phyloP scores from a whole-genome alignment of 2,888 invertebrate genomes.

The Lamproptera curius region DNA sequence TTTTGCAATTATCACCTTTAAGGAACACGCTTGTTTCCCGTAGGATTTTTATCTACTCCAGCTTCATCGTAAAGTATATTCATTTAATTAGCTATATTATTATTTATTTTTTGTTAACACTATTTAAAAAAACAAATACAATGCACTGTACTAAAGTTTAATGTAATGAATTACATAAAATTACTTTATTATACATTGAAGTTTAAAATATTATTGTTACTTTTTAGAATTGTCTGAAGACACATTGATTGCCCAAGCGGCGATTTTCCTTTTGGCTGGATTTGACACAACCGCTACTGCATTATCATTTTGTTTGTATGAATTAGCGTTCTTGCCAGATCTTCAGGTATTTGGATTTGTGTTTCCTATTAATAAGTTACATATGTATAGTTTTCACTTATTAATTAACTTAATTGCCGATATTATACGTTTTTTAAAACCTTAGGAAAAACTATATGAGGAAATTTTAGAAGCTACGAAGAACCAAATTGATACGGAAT shows the following conservation, averaged over 20 bases:
- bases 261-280: constrained; percentile 26
- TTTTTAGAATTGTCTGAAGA: constrained; percentile 13
- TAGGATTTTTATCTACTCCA: too few relatives aligned
- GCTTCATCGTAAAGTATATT: too few relatives aligned
- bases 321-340: constrained; percentile 41
- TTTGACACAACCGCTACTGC: constrained; percentile 20
- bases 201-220: too few relatives aligned
- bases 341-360: constrained; percentile 51
- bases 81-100: too few relatives aligned
- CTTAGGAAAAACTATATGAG: constrained; percentile 2
- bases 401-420: too few relatives aligned
- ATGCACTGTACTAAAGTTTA: too few relatives aligned
- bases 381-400: background rate
- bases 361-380: background rate
- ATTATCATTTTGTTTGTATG: constrained; percentile 33
- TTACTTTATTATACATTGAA: too few relatives aligned
- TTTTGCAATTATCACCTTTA: too few relatives aligned
- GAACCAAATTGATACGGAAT: background rate
- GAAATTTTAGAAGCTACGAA: background rate
- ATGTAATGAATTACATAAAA: too few relatives aligned
- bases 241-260: constrained; percentile 46
- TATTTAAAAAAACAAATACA: too few relatives aligned
- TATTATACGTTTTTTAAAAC: background rate
- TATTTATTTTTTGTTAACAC: too few relatives aligned
- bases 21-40: too few relatives aligned